Conservation (phyloP, 2,888 invertebrate genomes). For the Melolontha melolontha region DNA sequence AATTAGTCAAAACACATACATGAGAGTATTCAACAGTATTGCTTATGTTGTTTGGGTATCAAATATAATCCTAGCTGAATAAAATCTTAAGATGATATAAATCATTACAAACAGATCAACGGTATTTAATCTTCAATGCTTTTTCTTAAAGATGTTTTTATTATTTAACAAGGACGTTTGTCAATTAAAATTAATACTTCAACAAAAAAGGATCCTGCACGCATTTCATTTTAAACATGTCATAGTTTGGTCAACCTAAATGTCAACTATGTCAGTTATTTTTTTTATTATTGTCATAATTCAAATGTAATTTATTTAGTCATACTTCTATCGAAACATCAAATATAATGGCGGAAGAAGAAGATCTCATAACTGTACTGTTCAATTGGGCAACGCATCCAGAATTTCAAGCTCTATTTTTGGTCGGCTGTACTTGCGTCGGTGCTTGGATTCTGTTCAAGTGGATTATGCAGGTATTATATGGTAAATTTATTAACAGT, state of each 20-base stretch:
- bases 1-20: no score
- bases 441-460: conserved; percentile 52
- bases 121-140: no score
- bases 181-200: no score
- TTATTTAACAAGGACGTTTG: no score
- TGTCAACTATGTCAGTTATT: conserved; percentile 17
- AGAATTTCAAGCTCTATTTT: conserved; percentile 50
- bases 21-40: no score
- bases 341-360: conserved; percentile 14
- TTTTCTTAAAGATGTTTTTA: no score
- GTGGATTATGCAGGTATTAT: conserved; percentile 51
- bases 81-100: no score
- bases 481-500: conserved; percentile 22
- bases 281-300: conserved; percentile 18
- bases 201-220: no score
- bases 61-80: no score
- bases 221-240: no score
- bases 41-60: no score
- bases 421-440: conserved; percentile 51
- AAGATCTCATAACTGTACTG: conserved; percentile 23
- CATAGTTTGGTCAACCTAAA: neutral
- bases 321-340: neutral
- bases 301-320: conserved; percentile 2
- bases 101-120: no score
- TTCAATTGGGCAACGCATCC: conserved; percentile 44